phyloP scores from a whole-genome alignment of 2,888 invertebrate genomes.

The Exephanes ischioxanthus region DNA sequence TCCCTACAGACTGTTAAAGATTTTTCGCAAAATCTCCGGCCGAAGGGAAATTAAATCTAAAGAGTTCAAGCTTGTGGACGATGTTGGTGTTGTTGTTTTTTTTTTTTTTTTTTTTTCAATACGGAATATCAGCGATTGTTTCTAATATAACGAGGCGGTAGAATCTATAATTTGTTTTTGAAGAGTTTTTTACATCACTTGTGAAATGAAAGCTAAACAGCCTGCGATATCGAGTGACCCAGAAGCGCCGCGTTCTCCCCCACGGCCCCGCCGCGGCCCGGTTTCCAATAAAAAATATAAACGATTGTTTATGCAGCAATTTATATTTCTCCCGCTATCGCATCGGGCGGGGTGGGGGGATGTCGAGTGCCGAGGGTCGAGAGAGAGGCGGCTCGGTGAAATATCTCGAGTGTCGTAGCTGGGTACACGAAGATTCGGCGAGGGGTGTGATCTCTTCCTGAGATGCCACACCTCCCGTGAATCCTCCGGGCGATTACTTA shows the following conservation, averaged over 20 bases:
- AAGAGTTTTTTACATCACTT: background rate
- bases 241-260: background rate
- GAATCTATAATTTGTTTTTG: background rate
- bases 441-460: slow-evolving; percentile 31
- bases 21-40: background rate
- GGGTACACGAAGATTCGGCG: slow-evolving; percentile 45
- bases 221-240: background rate
- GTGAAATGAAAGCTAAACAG: background rate
- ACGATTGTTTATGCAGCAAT: slow-evolving; percentile 70
- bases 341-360: slow-evolving; percentile 45
- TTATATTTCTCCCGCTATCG: slow-evolving; percentile 68
- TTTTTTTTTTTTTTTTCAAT: background rate
- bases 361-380: slow-evolving; percentile 48
- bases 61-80: background rate
- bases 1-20: background rate
- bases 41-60: background rate
- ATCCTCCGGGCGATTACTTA: slow-evolving; percentile 73
- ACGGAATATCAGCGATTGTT: too few species aligned
- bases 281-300: slow-evolving; percentile 38
- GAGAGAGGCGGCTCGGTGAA: slow-evolving; percentile 29
- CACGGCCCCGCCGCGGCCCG: background rate
- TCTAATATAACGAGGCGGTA: background rate
- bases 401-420: slow-evolving; percentile 43
- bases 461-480: slow-evolving; percentile 30
- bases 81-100: too few species aligned